phyloP scores from a whole-genome alignment of 1,140 invertebrate species.

The Drosophila sucinea region DNA sequence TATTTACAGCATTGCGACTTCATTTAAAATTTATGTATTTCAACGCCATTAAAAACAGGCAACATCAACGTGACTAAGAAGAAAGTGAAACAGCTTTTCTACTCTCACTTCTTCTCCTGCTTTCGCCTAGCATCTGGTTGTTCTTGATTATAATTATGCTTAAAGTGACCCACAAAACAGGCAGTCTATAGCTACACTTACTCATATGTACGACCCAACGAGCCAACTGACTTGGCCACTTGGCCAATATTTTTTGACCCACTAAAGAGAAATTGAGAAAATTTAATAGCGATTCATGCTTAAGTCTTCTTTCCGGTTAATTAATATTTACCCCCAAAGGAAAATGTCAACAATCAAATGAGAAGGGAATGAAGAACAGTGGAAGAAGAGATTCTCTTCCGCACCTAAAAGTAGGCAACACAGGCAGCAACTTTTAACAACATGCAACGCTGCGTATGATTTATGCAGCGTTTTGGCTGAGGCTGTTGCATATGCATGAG shows the following conservation, averaged over 20 bases:
- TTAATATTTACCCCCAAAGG: slow-evolving; percentile 63
- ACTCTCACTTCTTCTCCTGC: background rate
- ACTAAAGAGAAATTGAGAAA: slow-evolving; percentile 38
- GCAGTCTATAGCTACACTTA: background rate
- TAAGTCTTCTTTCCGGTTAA: slow-evolving; percentile 42
- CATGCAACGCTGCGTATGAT: slow-evolving; percentile 64
- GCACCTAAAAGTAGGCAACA: slow-evolving; percentile 44
- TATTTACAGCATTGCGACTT: slow-evolving; percentile 46
- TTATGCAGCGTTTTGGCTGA: slow-evolving; percentile 64
- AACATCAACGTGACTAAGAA: slow-evolving; percentile 18
- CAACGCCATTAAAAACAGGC: slow-evolving; percentile 12
- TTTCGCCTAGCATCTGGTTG: slow-evolving; percentile 21
- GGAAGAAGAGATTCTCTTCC: slow-evolving; percentile 17
- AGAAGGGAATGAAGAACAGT: background rate
- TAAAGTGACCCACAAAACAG: slow-evolving; percentile 49
- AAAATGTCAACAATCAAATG: slow-evolving; percentile 32
- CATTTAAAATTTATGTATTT: slow-evolving; percentile 50
- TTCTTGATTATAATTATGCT: slow-evolving; percentile 55
- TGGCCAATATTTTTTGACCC: slow-evolving; percentile 48
- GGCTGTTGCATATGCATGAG: slow-evolving; percentile 75
- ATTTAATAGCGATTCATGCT: slow-evolving; percentile 27
- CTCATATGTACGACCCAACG: background rate
- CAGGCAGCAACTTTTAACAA: slow-evolving; percentile 26
- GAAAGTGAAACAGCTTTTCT: background rate
- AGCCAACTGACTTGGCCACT: background rate